phyloP scores from a whole-genome alignment of 2,888 invertebrate genomes.

The Habroteleia sp. region DNA sequence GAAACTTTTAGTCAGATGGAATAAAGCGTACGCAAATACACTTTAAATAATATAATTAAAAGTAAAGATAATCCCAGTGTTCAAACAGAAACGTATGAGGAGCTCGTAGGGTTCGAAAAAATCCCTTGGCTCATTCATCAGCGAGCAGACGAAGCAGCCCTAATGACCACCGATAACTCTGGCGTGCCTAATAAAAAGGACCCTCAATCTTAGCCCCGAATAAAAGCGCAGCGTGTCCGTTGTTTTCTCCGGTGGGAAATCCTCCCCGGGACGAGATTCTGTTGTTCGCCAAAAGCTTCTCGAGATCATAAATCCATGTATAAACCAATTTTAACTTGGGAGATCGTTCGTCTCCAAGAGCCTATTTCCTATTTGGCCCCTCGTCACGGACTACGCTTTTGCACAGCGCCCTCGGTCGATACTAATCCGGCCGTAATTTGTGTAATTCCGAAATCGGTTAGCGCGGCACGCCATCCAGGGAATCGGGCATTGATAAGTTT shows the following conservation, averaged over 20 bases:
- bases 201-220: conserved; percentile 10
- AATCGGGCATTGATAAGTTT: conserved; percentile 66
- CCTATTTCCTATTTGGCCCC: conserved; percentile 12
- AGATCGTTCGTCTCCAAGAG: conserved; percentile 67
- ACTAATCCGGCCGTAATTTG: conserved; percentile 75
- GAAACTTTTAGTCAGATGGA: no score
- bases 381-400: conserved; percentile 19
- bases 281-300: conserved; percentile 56
- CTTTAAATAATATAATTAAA: no score
- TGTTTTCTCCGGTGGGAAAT: no score
- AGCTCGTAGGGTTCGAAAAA: no score
- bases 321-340: conserved; percentile 70
- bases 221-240: not conserved
- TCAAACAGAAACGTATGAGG: no score
- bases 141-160: not conserved
- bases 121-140: not conserved
- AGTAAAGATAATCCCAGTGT: no score
- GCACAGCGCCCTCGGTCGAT: conserved; percentile 61
- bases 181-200: conserved; percentile 5
- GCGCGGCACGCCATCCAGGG: conserved; percentile 37
- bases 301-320: conserved; percentile 68
- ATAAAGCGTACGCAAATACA: no score
- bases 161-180: conserved; percentile 8
- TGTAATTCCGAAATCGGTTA: conserved; percentile 76
- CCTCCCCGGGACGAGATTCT: conserved; percentile 13